Conservation (phyloP, 2,888 invertebrate species). For the Eilema caniola region DNA sequence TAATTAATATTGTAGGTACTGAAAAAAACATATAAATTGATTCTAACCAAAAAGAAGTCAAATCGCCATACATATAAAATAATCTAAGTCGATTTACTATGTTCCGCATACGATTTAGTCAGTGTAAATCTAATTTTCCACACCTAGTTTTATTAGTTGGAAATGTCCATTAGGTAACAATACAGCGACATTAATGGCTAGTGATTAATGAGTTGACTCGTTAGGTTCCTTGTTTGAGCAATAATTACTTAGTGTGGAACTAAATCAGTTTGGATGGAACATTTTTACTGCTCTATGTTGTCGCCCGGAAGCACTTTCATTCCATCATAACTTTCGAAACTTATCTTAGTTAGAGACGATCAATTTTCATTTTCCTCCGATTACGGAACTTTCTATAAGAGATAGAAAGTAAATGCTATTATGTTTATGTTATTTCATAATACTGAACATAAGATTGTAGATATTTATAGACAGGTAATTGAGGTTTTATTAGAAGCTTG, state of each 20-base stretch:
- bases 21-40: no score
- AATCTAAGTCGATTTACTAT: slow-evolving; percentile 5
- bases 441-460: not conserved
- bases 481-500: not conserved
- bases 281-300: slow-evolving; percentile 68
- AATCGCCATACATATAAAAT: not conserved
- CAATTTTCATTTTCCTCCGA: slow-evolving; percentile 83
- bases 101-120: slow-evolving; percentile 1
- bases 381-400: slow-evolving; percentile 73
- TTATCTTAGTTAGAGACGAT: slow-evolving; percentile 83
- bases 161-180: slow-evolving; percentile 64
- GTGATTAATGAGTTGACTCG: slow-evolving; percentile 74
- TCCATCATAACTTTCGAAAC: slow-evolving; percentile 82
- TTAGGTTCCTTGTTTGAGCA: slow-evolving; percentile 75
- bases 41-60: not conserved
- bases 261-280: slow-evolving; percentile 65
- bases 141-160: slow-evolving; percentile 51
- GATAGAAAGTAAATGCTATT: slow-evolving; percentile 58
- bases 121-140: slow-evolving; percentile 32
- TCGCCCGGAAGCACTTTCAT: slow-evolving; percentile 69
- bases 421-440: slow-evolving; percentile 44
- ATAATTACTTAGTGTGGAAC: slow-evolving; percentile 72
- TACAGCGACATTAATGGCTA: slow-evolving; percentile 60
- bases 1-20: no score
- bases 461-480: not conserved